phyloP scores from a whole-genome alignment of 2,888 invertebrate genomes.

The Hofmannophila pseudospretella region DNA sequence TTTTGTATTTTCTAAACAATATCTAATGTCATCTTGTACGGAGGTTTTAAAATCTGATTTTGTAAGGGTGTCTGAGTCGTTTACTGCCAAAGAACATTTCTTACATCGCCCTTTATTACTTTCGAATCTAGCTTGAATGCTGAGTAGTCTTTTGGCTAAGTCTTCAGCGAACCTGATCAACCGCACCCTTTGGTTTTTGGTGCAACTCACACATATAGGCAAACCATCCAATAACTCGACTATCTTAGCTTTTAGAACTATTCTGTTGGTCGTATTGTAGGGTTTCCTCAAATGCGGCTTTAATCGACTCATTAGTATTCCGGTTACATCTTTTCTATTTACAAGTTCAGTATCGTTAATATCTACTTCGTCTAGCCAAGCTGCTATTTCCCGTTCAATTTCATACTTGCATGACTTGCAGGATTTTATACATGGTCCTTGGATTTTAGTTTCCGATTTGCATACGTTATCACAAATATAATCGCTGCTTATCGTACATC shows the following conservation, averaged over 20 bases:
- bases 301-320: slow-evolving; percentile 17
- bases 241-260: slow-evolving; percentile 29
- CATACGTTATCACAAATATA: not conserved
- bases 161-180: slow-evolving; percentile 26
- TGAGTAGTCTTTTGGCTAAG: slow-evolving; percentile 23
- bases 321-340: slow-evolving; percentile 13
- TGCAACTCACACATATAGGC: slow-evolving; percentile 12
- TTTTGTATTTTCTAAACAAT: slow-evolving; percentile 5
- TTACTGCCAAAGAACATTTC: not conserved
- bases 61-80: too few relatives aligned
- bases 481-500: slow-evolving; percentile 1
- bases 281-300: slow-evolving; percentile 15
- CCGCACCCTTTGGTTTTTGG: slow-evolving; percentile 14
- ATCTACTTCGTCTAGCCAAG: slow-evolving; percentile 18
- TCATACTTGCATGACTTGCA: not conserved
- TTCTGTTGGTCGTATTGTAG: slow-evolving; percentile 19
- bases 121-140: slow-evolving; percentile 13
- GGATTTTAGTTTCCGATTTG: not conserved
- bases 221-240: slow-evolving; percentile 25
- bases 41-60: not conserved
- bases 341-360: slow-evolving; percentile 10
- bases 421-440: not conserved
- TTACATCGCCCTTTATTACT: not conserved
- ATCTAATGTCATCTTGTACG: slow-evolving; percentile 6
- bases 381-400: slow-evolving; percentile 15